These are phyloP conservation scores for Passer domesticus DNA, from an alignment of 2,113 vertebrate species.

Conservation along the genomic window DNA sequence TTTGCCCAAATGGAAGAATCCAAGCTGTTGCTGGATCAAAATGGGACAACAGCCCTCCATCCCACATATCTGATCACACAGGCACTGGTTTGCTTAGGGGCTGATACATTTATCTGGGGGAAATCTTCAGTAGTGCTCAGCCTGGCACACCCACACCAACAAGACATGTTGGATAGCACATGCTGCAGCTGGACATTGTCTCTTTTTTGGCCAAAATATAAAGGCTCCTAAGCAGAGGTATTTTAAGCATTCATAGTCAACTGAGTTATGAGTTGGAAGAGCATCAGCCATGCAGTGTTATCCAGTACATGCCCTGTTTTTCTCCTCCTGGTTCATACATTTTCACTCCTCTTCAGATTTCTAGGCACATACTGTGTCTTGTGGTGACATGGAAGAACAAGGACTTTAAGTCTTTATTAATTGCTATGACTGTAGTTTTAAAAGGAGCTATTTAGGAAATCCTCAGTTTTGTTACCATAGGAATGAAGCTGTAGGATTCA, in stretches of 20 bases:
- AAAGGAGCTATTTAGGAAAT: constrained; percentile 32
- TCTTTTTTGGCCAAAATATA: not conserved
- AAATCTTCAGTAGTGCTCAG: not conserved
- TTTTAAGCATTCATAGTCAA: not conserved
- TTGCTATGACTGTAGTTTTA: not conserved
- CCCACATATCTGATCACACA: not conserved
- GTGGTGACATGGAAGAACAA: not conserved
- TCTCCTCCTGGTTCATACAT: not conserved
- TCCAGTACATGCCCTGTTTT: not conserved
- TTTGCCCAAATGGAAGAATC: not conserved
- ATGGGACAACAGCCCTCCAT: not conserved
- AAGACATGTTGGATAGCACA: not conserved
- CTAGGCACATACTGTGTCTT: not conserved
- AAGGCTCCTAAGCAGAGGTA: not conserved
- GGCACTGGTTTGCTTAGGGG: not conserved
- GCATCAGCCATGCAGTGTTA: not conserved
- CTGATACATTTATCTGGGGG: not conserved
- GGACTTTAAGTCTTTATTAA: constrained; percentile 6
- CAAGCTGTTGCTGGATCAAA: not conserved
- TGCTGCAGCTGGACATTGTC: not conserved
- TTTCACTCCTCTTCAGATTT: not conserved
- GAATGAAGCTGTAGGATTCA: constrained; percentile 30
- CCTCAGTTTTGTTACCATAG: constrained; percentile 31
- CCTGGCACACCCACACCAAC: not conserved
- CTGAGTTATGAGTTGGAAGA: constrained; percentile 1